phyloP scores from a whole-genome alignment of 2,888 invertebrate genomes.

The Leptinotarsa peninsularis region DNA sequence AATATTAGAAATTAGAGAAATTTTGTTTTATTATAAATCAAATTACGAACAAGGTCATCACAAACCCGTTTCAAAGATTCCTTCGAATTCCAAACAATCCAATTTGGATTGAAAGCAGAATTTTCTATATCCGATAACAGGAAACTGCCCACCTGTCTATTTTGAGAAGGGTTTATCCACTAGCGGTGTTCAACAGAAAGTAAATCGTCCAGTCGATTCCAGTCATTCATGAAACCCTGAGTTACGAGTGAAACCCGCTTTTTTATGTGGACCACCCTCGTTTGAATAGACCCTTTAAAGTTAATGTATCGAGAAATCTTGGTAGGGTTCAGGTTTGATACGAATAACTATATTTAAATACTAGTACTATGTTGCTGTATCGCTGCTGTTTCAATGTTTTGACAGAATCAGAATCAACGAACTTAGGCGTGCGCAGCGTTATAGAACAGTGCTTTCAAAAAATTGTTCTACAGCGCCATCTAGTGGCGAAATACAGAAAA shows the following conservation, averaged over 20 bases:
- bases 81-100: neutral
- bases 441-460: too few species aligned
- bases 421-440: too few species aligned
- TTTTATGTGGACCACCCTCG: neutral
- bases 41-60: too few species aligned
- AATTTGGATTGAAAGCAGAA: neutral
- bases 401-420: too few species aligned
- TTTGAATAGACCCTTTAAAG: neutral
- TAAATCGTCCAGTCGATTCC: neutral
- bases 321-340: neutral
- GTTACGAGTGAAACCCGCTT: neutral
- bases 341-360: too few species aligned
- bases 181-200: neutral
- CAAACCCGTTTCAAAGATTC: too few species aligned
- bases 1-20: too few species aligned
- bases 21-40: too few species aligned
- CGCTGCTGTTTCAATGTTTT: too few species aligned
- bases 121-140: neutral
- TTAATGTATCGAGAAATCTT: neutral
- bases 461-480: too few species aligned
- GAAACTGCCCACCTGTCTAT: neutral
- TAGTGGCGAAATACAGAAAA: too few species aligned
- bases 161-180: slow-evolving; percentile 4
- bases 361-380: too few species aligned
- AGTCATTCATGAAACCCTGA: neutral